Conservation (phyloP, 2,797 vertebrate species). For the Rhinichthys osculus region DNA sequence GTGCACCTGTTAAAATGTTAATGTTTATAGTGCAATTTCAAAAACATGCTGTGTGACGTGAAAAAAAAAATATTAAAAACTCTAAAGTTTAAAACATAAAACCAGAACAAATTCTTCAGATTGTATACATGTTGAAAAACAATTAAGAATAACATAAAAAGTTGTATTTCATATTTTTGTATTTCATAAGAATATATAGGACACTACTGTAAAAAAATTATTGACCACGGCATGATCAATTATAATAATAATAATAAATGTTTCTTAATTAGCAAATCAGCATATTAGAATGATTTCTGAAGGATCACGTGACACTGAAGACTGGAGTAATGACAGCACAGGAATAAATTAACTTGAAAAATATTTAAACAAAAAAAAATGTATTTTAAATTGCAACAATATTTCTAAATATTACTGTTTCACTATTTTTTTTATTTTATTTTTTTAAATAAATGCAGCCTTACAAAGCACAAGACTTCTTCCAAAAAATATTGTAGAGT, state of each 20-base stretch:
- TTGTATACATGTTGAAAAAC: neutral
- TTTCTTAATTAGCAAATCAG: neutral
- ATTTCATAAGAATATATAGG: neutral
- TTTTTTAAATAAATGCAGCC: neutral
- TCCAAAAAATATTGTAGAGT: neutral
- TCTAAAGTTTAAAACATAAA: neutral
- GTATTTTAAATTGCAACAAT: neutral
- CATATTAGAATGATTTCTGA: neutral
- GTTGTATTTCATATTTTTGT: neutral
- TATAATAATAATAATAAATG: neutral
- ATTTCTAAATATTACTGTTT: neutral
- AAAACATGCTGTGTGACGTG: neutral
- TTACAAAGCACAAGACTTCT: neutral
- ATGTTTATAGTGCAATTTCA: neutral
- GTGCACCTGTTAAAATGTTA: constrained; percentile 12
- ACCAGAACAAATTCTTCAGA: neutral
- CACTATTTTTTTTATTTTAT: too few species aligned
- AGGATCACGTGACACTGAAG: neutral
- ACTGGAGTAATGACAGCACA: neutral
- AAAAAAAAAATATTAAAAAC: neutral
- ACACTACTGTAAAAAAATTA: neutral
- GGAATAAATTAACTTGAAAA: neutral
- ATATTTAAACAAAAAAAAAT: neutral
- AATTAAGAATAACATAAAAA: neutral
- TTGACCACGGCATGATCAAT: neutral